phyloP scores from a whole-genome alignment of 2,797 vertebrate genomes.

The Microhierax caerulescens region DNA sequence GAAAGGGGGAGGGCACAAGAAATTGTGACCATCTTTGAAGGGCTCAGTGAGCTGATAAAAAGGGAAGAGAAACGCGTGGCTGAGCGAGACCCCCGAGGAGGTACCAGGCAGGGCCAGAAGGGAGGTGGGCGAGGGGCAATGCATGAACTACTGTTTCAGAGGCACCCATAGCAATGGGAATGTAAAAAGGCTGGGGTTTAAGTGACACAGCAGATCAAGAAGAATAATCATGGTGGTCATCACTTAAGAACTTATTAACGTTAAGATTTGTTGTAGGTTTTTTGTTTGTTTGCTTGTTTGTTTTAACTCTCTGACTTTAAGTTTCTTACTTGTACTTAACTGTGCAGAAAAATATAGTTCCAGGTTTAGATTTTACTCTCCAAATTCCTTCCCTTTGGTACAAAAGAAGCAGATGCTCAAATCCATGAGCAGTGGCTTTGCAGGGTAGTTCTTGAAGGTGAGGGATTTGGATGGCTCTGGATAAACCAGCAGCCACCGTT shows the following conservation, averaged over 20 bases:
- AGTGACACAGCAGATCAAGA: neutral
- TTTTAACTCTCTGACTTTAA: neutral
- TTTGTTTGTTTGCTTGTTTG: fast-evolving
- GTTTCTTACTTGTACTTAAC: neutral
- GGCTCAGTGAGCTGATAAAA: neutral
- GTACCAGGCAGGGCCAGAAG: neutral
- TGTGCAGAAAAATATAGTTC: neutral
- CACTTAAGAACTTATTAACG: neutral
- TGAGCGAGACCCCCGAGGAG: neutral
- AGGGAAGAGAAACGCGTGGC: neutral
- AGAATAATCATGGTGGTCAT: fast-evolving
- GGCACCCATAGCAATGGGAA: neutral
- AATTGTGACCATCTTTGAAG: neutral
- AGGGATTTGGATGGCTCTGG: neutral
- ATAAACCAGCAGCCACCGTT: fast-evolving
- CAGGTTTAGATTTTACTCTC: neutral
- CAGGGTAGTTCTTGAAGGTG: neutral
- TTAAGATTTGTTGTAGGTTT: fast-evolving
- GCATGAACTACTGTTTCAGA: neutral
- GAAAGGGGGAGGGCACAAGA: neutral
- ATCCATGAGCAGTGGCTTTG: fast-evolving
- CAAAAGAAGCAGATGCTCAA: neutral
- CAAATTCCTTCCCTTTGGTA: neutral
- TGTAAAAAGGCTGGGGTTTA: neutral
- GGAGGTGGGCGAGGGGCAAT: neutral